These are phyloP conservation scores for Agapostemon virescens DNA, from an alignment of 2,888 invertebrate species.

Conservation along the genomic window DNA sequence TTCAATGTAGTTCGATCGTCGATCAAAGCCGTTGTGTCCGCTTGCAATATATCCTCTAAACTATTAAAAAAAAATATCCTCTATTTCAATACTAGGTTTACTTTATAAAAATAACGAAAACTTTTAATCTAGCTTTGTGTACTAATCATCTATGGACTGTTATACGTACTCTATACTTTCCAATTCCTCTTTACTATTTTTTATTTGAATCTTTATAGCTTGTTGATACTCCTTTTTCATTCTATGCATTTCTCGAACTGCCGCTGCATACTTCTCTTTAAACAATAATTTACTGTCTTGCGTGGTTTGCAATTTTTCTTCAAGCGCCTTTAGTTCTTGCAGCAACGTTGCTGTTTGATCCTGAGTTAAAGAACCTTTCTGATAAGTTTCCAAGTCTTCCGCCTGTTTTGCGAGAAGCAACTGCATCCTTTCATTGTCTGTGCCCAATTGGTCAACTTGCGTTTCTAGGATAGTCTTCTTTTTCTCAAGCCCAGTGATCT, in stretches of 20 bases:
- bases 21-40: slow-evolving; percentile 73
- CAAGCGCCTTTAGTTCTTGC: slow-evolving; percentile 85
- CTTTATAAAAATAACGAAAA: not conserved
- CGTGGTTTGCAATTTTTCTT: slow-evolving; percentile 85
- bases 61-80: slow-evolving; percentile 54
- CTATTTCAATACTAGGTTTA: not conserved
- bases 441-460: slow-evolving; percentile 70
- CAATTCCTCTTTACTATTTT: slow-evolving; percentile 79
- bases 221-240: slow-evolving; percentile 83
- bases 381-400: slow-evolving; percentile 72
- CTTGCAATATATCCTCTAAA: slow-evolving; percentile 74
- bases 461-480: slow-evolving; percentile 69
- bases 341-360: slow-evolving; percentile 86
- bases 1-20: slow-evolving; percentile 75
- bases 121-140: not conserved
- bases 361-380: slow-evolving; percentile 84
- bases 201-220: slow-evolving; percentile 82
- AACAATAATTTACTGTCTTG: slow-evolving; percentile 87
- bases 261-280: slow-evolving; percentile 88
- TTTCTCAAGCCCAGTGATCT: slow-evolving; percentile 68
- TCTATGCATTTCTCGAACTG: slow-evolving; percentile 86
- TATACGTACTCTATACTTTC: slow-evolving; percentile 71
- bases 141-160: not conserved
- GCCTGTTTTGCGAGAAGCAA: slow-evolving; percentile 67
- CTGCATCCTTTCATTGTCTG: slow-evolving; percentile 72